phyloP scores from a whole-genome alignment of 2,113 vertebrate genomes.

The Macroglossus sobrinus region DNA sequence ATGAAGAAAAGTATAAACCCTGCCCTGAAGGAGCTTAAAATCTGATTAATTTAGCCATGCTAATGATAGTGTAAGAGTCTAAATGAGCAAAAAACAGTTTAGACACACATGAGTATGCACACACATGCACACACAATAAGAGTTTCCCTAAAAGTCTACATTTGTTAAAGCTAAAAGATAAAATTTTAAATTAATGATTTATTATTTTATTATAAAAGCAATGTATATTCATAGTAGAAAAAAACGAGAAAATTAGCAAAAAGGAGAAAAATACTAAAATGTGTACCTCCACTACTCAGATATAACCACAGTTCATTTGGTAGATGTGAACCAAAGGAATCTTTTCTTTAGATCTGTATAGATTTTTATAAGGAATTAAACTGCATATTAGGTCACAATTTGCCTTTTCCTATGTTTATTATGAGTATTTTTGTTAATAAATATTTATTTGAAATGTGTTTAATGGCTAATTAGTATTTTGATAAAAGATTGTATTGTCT shows the following conservation, averaged over 20 bases:
- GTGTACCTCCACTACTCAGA: neutral
- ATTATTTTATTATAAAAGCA: constrained; percentile 39
- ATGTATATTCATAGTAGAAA: neutral
- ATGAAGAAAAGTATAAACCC: constrained; percentile 51
- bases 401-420: neutral
- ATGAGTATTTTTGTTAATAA: neutral
- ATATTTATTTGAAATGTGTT: neutral
- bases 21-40: constrained; percentile 63
- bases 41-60: constrained; percentile 50
- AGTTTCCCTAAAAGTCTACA: neutral
- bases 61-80: neutral
- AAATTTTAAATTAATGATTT: constrained; percentile 31
- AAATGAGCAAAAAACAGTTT: neutral
- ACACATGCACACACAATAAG: neutral
- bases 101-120: neutral
- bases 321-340: neutral
- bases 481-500: neutral
- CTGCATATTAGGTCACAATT: neutral
- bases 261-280: neutral
- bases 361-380: neutral
- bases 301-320: neutral
- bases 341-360: neutral
- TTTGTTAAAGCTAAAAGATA: constrained; percentile 16
- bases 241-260: neutral
- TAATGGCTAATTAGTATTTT: neutral